Evolutionary conservation across 2,113 vertebrate species (phyloP).

Genomic region (Mystacornis crossleyi): DNA sequence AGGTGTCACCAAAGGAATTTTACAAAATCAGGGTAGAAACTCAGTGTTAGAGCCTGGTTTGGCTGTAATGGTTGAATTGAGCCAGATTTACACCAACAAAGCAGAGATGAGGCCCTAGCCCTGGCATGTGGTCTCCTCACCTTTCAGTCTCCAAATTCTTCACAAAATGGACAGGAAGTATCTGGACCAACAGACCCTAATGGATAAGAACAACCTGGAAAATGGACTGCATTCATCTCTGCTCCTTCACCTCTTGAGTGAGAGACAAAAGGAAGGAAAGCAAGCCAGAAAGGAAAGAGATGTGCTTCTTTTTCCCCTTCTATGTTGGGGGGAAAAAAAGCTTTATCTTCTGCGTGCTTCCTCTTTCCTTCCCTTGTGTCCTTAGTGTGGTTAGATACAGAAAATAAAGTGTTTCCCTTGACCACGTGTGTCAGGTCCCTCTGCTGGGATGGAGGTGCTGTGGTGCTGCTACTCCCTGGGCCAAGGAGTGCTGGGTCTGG

Average conservation of each 20-base stretch:
- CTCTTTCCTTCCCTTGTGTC: background rate
- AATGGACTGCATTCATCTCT: background rate
- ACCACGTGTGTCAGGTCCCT: background rate
- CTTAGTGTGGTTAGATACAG: background rate
- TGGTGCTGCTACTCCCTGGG: background rate
- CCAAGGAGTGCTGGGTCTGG: background rate
- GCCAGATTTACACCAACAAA: background rate
- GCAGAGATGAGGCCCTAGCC: background rate
- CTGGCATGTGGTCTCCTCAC: background rate
- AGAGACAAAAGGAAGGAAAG: background rate
- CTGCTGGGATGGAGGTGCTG: background rate
- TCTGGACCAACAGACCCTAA: background rate
- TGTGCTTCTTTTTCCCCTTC: background rate
- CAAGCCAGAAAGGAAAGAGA: background rate
- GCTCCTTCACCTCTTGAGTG: background rate
- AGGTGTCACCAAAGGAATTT: background rate
- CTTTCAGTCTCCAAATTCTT: background rate
- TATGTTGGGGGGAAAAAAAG: background rate
- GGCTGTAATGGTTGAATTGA: background rate
- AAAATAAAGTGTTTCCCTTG: background rate
- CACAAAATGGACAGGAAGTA: background rate
- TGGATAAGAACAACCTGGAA: background rate
- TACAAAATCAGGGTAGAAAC: background rate
- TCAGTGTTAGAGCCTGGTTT: background rate
- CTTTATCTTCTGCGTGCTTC: background rate